Evolutionary conservation across 2,113 vertebrate species (phyloP).

Genomic region (Chaetops frenatus): DNA sequence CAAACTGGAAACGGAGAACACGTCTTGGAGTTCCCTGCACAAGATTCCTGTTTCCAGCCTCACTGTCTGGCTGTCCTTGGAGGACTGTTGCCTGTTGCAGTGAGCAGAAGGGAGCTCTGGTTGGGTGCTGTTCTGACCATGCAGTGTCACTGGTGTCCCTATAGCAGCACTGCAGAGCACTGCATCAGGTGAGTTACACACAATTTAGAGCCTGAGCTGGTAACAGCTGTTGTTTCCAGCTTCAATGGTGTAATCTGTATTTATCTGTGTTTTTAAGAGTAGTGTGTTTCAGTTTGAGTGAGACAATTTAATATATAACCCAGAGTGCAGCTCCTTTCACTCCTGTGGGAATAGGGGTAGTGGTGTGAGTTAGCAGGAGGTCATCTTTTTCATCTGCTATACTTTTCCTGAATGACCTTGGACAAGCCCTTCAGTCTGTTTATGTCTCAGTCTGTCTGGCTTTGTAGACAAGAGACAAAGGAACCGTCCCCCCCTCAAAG

Average conservation of each 20-base stretch:
- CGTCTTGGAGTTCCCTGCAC: rapidly evolving
- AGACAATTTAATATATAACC: background rate
- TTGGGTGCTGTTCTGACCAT: rapidly evolving
- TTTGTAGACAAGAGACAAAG: background rate
- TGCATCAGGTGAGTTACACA: background rate
- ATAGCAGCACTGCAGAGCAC: background rate
- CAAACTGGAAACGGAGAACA: background rate
- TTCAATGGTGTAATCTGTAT: background rate
- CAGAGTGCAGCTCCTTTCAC: background rate
- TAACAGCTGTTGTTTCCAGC: background rate
- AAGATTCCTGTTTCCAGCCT: background rate
- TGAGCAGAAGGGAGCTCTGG: background rate
- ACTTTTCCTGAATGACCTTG: background rate
- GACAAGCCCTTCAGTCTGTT: background rate
- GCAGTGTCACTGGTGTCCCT: background rate
- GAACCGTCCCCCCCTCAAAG: background rate
- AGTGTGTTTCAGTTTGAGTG: background rate
- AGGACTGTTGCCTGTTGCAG: rapidly evolving
- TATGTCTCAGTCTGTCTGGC: background rate
- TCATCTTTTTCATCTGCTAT: background rate
- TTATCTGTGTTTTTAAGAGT: background rate
- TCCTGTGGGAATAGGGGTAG: background rate
- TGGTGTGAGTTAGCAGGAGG: background rate
- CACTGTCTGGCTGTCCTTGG: background rate
- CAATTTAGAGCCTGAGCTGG: background rate